A percentile compares a stretch with the other conserved stretches of the same genome.
Evolutionary conservation across 2,797 vertebrate species (phyloP).

Genomic region (Gambusia yucatana): DNA sequence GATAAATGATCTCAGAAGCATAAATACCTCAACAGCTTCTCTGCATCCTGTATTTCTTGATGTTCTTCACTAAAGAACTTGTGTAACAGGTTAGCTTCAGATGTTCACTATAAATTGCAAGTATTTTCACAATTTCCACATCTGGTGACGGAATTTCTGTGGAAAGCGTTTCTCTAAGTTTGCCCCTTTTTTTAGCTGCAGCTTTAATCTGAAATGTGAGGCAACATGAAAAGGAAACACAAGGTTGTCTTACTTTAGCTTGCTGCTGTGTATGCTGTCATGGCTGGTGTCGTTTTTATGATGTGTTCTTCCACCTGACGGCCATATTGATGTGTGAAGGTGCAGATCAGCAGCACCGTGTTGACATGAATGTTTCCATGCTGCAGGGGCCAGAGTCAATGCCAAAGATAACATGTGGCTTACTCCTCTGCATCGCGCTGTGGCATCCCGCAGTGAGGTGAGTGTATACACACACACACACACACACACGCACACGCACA

Average conservation of each 20-base stretch:
- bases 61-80: background rate
- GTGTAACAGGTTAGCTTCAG: background rate
- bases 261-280: too few relatives aligned
- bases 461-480: slow-evolving; percentile 41
- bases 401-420: slow-evolving; percentile 99
- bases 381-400: slow-evolving; percentile 93
- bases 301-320: background rate
- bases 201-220: background rate
- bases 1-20: background rate
- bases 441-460: slow-evolving; percentile 95
- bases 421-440: slow-evolving; percentile 94
- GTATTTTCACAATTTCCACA: background rate
- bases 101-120: background rate
- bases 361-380: slow-evolving; percentile 7
- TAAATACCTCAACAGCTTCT: background rate
- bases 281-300: background rate
- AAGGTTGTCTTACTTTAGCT: background rate
- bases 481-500: too few relatives aligned
- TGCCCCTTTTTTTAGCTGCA: background rate
- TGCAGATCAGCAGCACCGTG: background rate
- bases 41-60: background rate
- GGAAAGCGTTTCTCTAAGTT: background rate
- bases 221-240: background rate
- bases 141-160: background rate
- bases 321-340: background rate